These are phyloP conservation scores for Tachycineta bicolor DNA, from an alignment of 2,113 vertebrate species.

Conservation along the genomic window DNA sequence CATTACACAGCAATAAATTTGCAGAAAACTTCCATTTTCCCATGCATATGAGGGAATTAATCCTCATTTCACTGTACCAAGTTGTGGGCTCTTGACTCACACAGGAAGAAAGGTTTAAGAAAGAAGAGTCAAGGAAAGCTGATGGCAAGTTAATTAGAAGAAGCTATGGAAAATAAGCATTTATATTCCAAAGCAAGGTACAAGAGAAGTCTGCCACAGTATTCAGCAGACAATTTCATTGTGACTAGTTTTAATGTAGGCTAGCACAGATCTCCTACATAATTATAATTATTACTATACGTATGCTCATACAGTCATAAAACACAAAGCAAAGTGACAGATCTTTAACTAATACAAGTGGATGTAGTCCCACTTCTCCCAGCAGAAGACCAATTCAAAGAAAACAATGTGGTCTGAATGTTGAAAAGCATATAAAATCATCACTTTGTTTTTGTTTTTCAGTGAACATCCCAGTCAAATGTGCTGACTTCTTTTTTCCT, in stretches of 20 bases:
- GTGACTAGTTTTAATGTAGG: background rate
- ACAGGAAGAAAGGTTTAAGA: background rate
- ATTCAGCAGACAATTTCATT: background rate
- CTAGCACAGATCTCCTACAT: background rate
- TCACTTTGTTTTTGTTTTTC: background rate
- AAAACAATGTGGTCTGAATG: background rate
- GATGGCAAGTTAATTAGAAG: background rate
- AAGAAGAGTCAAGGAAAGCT: background rate
- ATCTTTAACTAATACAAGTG: conserved; percentile 24
- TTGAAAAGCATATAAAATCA: background rate
- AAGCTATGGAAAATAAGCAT: background rate
- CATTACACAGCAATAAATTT: background rate
- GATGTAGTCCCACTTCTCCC: background rate
- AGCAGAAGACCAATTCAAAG: background rate
- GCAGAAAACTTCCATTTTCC: background rate
- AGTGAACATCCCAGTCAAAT: background rate
- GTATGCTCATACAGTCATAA: background rate
- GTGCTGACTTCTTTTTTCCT: background rate
- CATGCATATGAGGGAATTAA: background rate
- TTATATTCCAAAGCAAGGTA: background rate
- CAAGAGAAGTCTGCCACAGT: background rate
- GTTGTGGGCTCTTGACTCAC: background rate
- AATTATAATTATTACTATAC: conserved; percentile 25
- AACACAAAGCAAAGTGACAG: conserved; percentile 29
- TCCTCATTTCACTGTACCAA: background rate